Base-by-base conservation (phyloP, 2,113 vertebrate species). In the Lepisosteus osseus region DNA sequence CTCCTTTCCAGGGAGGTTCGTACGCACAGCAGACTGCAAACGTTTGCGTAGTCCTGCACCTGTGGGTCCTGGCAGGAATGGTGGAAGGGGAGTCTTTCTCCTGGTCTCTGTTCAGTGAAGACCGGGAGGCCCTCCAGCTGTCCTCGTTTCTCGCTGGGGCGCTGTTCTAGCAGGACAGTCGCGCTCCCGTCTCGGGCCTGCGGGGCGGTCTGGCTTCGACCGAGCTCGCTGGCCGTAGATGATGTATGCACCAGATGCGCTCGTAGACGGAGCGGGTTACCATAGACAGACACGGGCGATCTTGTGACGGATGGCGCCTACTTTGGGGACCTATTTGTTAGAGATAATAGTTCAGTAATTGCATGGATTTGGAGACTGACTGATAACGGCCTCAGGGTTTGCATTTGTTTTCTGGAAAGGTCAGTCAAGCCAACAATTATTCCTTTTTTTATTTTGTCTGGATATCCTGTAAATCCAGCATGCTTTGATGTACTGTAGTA, bases 261-360 rank as follows among this genome's bases (percentile, higher is more conserved):
- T 15, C 43, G 44, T 15, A 70, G 41, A 0, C 11, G 56, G 67
- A 47, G 7, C 55, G 83, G 66, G 68, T 83, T 80, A 76, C 59
- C 68, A 63, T 68, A 76, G 70, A 15, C n/a, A 74, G 73, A 61
- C 15, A 68, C 0, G 62, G 76, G 17, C 69, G 80, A n/a, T 44
- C 62, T 7, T 3, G 66, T 85, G 77, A 80, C 74, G 75, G 77
- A 83, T 88, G 75, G 44, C 65, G 68, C 62, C 74, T 84, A 74
- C 57, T 61, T n/a, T 69, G 65, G 74, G 70, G 54, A 69, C 82
- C 64, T 74, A 42, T 80, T 84, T 80, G 79, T 79, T 85, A 76
- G 76, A 77, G 73, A 56, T 68, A 85, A 67, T 40, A 78, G 14
- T 71, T 73, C 4, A 74, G 54, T 83, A 78, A 67, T 87, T 82